These are phyloP conservation scores for Sparidentex hasta DNA, from an alignment of 2,797 vertebrate genomes.

Conservation along the genomic window DNA sequence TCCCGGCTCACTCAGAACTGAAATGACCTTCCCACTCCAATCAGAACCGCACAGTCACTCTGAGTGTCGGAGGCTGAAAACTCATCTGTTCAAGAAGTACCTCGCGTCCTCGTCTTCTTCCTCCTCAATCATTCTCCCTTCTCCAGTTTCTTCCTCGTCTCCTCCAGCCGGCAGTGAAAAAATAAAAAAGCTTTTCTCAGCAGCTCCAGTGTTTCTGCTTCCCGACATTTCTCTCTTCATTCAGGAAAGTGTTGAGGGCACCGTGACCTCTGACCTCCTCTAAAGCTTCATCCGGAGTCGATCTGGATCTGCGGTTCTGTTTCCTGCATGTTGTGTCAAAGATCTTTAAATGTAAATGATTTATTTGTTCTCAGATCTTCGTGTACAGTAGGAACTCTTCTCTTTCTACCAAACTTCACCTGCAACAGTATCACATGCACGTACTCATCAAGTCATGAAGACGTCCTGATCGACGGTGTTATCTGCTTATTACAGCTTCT, in stretches of 20 bases:
- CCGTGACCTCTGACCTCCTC: conserved; percentile 12
- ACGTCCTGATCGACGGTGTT: too few species aligned
- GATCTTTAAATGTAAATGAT: too few species aligned
- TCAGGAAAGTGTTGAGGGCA: background rate
- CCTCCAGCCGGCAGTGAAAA: conserved; percentile 24
- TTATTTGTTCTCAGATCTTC: too few species aligned
- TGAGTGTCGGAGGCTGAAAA: conserved; percentile 59
- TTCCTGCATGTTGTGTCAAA: too few species aligned
- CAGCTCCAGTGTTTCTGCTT: background rate
- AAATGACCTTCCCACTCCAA: conserved; percentile 59
- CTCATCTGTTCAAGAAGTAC: conserved; percentile 55
- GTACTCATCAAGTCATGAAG: too few species aligned
- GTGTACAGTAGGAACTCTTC: too few species aligned
- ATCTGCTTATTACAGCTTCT: too few species aligned
- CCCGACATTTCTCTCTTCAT: background rate
- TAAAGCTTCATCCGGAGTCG: background rate
- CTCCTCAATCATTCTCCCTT: conserved; percentile 47
- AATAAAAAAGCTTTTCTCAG: conserved; percentile 4
- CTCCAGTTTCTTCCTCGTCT: conserved; percentile 39
- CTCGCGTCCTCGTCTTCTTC: conserved; percentile 37
- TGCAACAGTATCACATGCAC: too few species aligned
- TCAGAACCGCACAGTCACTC: conserved; percentile 33
- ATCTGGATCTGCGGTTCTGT: too few species aligned
- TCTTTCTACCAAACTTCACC: too few species aligned
- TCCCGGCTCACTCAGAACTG: conserved; percentile 32